phyloP scores from a whole-genome alignment of 1,140 invertebrate species.

The Meteorus sp. region DNA sequence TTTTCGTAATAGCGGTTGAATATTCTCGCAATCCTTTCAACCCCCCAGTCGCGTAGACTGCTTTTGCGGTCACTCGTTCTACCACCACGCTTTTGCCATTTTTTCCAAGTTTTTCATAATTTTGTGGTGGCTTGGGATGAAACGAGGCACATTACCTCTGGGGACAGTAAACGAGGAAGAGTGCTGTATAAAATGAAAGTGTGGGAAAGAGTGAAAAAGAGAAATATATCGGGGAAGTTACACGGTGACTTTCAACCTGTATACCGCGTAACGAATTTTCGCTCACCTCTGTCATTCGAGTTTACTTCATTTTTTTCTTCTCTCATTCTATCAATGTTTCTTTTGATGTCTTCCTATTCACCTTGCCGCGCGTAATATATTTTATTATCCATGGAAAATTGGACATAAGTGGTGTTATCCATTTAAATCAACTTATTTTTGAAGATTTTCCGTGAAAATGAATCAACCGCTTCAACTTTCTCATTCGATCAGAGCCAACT shows the following conservation, averaged over 20 bases:
- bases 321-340: background rate
- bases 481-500: no score
- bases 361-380: no score
- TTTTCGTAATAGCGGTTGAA: conserved; percentile 13
- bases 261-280: conserved; percentile 1
- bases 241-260: background rate
- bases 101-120: conserved; percentile 9
- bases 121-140: conserved; percentile 21
- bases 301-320: background rate
- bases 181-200: background rate
- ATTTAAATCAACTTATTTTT: no score
- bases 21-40: conserved; percentile 12
- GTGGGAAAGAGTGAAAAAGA: background rate
- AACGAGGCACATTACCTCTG: conserved; percentile 23
- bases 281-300: conserved; percentile 5
- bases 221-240: background rate
- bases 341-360: no score
- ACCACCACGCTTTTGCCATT: background rate
- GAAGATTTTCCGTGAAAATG: no score
- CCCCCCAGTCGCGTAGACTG: no score
- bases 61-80: conserved; percentile 12
- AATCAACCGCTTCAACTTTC: no score
- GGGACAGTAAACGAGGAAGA: conserved; percentile 22
- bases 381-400: no score
- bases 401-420: no score